These are phyloP conservation scores for Phalera bucephala DNA, from an alignment of 2,888 invertebrate species.

Conservation along the genomic window DNA sequence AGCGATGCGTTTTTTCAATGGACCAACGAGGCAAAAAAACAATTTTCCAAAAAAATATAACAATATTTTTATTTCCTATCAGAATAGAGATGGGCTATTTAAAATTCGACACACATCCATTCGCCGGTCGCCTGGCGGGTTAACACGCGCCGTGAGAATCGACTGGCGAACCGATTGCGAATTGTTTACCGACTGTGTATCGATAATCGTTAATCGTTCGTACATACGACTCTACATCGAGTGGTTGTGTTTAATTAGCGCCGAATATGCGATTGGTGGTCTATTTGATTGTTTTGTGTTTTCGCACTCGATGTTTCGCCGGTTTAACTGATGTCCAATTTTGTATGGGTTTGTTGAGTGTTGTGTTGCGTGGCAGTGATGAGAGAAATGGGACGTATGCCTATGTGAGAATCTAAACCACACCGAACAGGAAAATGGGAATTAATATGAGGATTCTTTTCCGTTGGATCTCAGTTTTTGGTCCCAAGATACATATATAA, in stretches of 20 bases:
- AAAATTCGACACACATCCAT: constrained; percentile 30
- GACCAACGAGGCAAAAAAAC: too few species aligned
- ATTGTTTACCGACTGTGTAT: constrained; percentile 22
- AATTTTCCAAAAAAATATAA: too few species aligned
- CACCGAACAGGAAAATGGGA: too few species aligned
- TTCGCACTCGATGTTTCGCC: not conserved
- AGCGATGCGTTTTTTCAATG: too few species aligned
- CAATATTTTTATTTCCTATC: constrained; percentile 12
- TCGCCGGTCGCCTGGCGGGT: constrained; percentile 7
- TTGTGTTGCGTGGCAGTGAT: too few species aligned
- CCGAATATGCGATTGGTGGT: constrained; percentile 14
- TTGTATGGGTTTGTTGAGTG: too few species aligned
- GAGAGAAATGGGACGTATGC: too few species aligned
- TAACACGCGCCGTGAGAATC: constrained; percentile 33
- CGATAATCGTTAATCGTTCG: constrained; percentile 30
- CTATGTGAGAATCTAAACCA: too few species aligned
- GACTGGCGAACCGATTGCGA: constrained; percentile 36
- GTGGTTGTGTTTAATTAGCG: constrained; percentile 27
- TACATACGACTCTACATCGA: constrained; percentile 29
- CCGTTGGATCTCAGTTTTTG: too few species aligned
- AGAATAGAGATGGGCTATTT: constrained; percentile 16
- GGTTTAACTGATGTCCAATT: too few species aligned
- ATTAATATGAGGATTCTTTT: too few species aligned
- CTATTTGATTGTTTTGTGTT: constrained; percentile 9
- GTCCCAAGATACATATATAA: too few species aligned